Base-by-base conservation (phyloP, 2,113 vertebrate genomes). In the Pseudois nayaur region DNA sequence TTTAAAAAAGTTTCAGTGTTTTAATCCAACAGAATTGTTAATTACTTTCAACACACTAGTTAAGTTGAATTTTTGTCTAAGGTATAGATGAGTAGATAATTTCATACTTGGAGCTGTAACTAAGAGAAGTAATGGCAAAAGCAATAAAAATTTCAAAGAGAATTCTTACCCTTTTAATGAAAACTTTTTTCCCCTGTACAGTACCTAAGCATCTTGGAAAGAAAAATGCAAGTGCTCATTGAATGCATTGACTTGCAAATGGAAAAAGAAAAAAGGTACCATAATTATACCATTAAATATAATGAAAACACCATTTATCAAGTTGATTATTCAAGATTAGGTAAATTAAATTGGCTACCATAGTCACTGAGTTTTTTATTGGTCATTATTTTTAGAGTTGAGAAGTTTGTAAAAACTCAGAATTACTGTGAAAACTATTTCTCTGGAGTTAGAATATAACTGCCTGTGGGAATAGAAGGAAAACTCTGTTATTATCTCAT, bases 391-490 rank as follows among this genome's bases (percentile, higher is more conserved):
- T 85, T 98, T 85, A 81, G 96, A 97, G 59, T 62, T 87, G 55
- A 62, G 88, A 40, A 45, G 40, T 97, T 91, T 94, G 5, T 3
- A 36, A 64, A 87, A 91, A 40, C 90, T 97, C 50, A 92, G 59
- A 97, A 85, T 79, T 97, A 91, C 27, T 36, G 84, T 97, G 60
- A 97, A 98, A 98, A 96, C 19, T 97, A 78, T 98, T 97, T 96
- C 86, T 78, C 71, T 83, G 27, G 29, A 95, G 62, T 92, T 94
- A 98, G 93, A 94, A 95, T 93, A 96, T 62, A 84, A 48, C 36
- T 85, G 81, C n/a, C 74, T 97, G 23, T 50, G 88, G n/a, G 59
- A 74, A 87, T 19, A 94, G 81, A 84, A 88, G 36, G 36, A 92
- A 95, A 97, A 29, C 50, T 97, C 23, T 90, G 45, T 71, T 95